Percentiles rank a stretch among this genome's conserved stretches.
Conservation (phyloP, 2,797 vertebrate genomes). For the Lepilemur ruficaudatus region DNA sequence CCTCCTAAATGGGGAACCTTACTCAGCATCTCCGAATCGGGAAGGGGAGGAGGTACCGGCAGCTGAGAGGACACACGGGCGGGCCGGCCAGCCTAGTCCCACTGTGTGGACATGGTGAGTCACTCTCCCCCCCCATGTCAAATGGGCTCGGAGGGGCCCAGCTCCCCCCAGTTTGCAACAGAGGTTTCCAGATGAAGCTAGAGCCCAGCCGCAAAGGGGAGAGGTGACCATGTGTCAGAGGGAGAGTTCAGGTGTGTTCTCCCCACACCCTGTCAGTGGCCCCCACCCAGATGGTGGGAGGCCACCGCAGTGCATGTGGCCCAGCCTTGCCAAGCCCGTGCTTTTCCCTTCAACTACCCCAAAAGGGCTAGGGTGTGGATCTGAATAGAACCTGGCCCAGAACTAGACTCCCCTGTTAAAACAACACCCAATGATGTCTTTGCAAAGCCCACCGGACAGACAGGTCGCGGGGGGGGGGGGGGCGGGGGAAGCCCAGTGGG, state of each 20-base stretch:
- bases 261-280: no score
- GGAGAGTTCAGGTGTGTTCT: neutral
- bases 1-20: slow-evolving; percentile 43
- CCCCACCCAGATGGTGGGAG: no score
- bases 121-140: neutral
- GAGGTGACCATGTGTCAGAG: neutral
- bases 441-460: neutral
- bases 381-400: neutral
- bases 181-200: neutral
- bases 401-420: neutral
- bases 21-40: neutral
- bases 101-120: neutral
- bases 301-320: neutral
- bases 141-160: neutral
- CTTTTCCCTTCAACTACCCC: neutral
- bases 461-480: neutral
- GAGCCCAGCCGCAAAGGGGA: neutral
- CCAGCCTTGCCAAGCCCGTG: neutral
- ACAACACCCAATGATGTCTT: neutral
- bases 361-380: neutral
- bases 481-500: neutral
- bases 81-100: neutral
- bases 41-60: slow-evolving; percentile 44
- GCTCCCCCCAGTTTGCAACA: neutral
- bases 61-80: neutral